Evolutionary conservation across 2,888 invertebrate species (phyloP).

Genomic region (Ligdia adustata): DNA sequence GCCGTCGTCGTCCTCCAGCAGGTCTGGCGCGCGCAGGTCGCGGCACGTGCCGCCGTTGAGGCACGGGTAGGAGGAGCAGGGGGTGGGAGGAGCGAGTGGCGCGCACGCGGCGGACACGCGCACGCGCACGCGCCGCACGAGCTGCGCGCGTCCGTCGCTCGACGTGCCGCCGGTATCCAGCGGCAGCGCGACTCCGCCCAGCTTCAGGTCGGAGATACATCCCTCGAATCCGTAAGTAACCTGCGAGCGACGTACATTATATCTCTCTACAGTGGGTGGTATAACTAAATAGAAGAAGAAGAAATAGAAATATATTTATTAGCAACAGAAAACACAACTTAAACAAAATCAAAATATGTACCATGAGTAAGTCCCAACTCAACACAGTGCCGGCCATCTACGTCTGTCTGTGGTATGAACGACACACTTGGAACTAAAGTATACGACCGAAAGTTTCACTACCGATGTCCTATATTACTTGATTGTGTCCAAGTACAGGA

Average conservation of each 20-base stretch:
- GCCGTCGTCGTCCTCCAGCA: slow-evolving; percentile 58
- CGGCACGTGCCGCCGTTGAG: slow-evolving; percentile 85
- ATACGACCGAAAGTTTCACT: no score
- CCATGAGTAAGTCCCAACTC: no score
- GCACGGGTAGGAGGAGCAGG: slow-evolving; percentile 72
- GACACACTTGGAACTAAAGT: no score
- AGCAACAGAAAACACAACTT: no score
- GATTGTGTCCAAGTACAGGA: no score
- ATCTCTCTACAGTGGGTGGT: no score
- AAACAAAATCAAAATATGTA: no score
- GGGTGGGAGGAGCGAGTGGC: slow-evolving; percentile 59
- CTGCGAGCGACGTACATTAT: slow-evolving; percentile 76
- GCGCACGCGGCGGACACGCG: slow-evolving; percentile 54
- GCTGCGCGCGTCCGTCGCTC: slow-evolving; percentile 61
- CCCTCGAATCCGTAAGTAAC: slow-evolving; percentile 94
- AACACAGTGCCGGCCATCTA: no score
- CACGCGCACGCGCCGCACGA: slow-evolving; percentile 64
- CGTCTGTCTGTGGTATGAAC: no score
- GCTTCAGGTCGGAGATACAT: slow-evolving; percentile 94
- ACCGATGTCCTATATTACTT: no score
- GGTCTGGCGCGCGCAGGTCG: slow-evolving; percentile 64
- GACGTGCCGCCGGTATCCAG: slow-evolving; percentile 77
- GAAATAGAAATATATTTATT: no score
- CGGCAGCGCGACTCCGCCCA: slow-evolving; percentile 90
- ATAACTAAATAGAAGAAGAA: no score